Evolutionary conservation across 2,113 vertebrate species (phyloP).

Genomic region (Mus spicilegus): DNA sequence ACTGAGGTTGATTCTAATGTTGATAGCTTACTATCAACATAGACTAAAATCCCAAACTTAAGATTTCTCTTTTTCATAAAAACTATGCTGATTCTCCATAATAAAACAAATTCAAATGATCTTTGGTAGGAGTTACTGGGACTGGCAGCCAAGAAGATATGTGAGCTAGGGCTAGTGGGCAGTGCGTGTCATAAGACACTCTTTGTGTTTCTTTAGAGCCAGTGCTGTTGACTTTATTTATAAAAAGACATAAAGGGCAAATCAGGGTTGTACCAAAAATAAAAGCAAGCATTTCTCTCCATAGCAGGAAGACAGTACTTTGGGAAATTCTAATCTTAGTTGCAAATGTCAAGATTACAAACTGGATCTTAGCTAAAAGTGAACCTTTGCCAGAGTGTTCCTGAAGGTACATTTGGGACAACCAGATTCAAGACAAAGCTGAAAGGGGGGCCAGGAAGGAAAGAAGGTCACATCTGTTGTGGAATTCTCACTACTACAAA

Average conservation of each 20-base stretch:
- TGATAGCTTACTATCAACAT: constrained; percentile 27
- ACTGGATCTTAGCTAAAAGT: constrained; percentile 68
- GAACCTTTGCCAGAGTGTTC: constrained; percentile 69
- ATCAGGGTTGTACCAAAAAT: constrained; percentile 67
- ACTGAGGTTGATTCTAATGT: constrained; percentile 20
- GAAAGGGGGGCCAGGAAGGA: background rate
- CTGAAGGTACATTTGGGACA: constrained; percentile 67
- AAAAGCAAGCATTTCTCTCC: constrained; percentile 75
- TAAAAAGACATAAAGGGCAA: constrained; percentile 68
- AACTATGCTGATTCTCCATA: background rate
- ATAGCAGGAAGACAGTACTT: constrained; percentile 66
- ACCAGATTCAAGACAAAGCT: constrained; percentile 53
- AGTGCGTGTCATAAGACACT: background rate
- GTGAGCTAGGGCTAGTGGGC: background rate
- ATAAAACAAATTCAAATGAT: constrained; percentile 6
- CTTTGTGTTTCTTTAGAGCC: constrained; percentile 59
- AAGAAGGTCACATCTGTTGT: background rate
- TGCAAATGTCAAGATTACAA: constrained; percentile 72
- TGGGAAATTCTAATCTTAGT: constrained; percentile 78
- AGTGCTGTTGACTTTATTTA: constrained; percentile 60
- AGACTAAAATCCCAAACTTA: background rate
- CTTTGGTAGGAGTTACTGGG: background rate
- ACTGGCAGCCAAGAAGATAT: background rate
- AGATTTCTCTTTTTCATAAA: background rate
- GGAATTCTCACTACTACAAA: background rate